Base-by-base conservation (phyloP, 92 coral and sea anemone species). In the Desmophyllum pertusum region DNA sequence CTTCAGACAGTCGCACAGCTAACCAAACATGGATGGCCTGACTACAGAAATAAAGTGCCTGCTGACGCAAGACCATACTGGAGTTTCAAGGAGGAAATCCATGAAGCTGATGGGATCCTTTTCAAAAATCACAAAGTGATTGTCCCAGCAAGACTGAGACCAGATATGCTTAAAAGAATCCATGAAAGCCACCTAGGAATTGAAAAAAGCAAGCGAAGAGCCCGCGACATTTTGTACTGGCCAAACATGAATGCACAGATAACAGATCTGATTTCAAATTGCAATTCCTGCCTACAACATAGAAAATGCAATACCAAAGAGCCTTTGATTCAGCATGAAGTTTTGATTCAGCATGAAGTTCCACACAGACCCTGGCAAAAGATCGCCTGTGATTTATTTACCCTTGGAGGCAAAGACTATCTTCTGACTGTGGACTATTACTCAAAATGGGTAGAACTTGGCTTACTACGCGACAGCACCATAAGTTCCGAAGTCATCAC, bases 101-200 rank as follows among this genome's bases (percentile, higher is more conserved):
- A 76, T 76, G 80, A 76, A 48, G 43, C 80, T 48, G 43, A 51
- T 31, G 41, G 19, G 37, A 76, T 76, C 21, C 27, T 31, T 8
- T 51, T 37, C n/a, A 76, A 51, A 76, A 84, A 78, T 30, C 77
- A 92, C 43, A 80, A 81, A 53, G 37, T 92, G 21, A 81, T 92
- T 19, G 87, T 88, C 48, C 92, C 90, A 43, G 63, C 63, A 21
- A 9, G 51, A 25, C 65, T 88, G 77, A 89, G 83, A 53, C 71
- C 79, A 48, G 81, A 88, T 5, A 74, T 88, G 78, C 78, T 88
- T 31, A 31, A 21, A 31, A 42, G 37, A 4, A n/a, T n/a, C n/a
- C n/a, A n/a, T n/a, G n/a, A n/a, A n/a, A n/a, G n/a, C n/a, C n/a
- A n/a, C n/a, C n/a, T n/a, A n/a, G n/a, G n/a, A n/a, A n/a, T n/a